A percentile compares a stretch with the other conserved stretches of the same genome.
These are phyloP conservation scores for Synchiropus splendidus DNA, from an alignment of 2,113 vertebrate genomes.

Conservation along the genomic window DNA sequence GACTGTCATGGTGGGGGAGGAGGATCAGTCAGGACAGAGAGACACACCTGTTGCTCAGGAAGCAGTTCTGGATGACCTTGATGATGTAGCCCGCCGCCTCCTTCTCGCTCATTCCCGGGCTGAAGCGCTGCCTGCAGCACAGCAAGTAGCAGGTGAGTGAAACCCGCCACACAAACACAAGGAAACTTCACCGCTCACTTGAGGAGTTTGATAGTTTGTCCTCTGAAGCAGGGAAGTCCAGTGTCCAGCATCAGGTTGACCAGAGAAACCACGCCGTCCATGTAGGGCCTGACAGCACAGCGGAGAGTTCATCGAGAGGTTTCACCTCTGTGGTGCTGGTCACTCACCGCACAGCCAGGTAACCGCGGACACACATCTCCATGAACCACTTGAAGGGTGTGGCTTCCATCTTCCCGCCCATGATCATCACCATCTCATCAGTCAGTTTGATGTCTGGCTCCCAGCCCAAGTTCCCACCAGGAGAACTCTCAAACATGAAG, in stretches of 20 bases:
- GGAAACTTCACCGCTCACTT: conserved; percentile 72
- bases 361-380: conserved; percentile 97
- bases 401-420: conserved; percentile 99
- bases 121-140: conserved; percentile 82
- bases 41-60: conserved; percentile 98
- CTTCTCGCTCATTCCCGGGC: conserved; percentile 87
- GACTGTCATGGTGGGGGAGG: too few species aligned
- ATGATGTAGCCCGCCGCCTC: conserved; percentile 92
- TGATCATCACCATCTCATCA: conserved; percentile 99
- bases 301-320: too few species aligned
- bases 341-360: conserved; percentile 87
- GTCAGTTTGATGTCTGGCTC: conserved; percentile 96
- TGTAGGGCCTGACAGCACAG: conserved; percentile 76
- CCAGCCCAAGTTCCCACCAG: conserved; percentile 93
- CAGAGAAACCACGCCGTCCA: conserved; percentile 92
- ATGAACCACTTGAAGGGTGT: conserved; percentile 98
- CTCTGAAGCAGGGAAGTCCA: conserved; percentile 91
- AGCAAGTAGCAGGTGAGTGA: neutral
- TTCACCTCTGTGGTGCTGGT: neutral
- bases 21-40: too few species aligned
- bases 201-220: conserved; percentile 92
- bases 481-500: conserved; percentile 98
- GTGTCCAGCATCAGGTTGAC: conserved; percentile 89
- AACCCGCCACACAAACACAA: neutral
- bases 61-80: conserved; percentile 95